These are phyloP conservation scores for Ceraclea dissimilis DNA, from an alignment of 2,888 invertebrate genomes.

Conservation along the genomic window DNA sequence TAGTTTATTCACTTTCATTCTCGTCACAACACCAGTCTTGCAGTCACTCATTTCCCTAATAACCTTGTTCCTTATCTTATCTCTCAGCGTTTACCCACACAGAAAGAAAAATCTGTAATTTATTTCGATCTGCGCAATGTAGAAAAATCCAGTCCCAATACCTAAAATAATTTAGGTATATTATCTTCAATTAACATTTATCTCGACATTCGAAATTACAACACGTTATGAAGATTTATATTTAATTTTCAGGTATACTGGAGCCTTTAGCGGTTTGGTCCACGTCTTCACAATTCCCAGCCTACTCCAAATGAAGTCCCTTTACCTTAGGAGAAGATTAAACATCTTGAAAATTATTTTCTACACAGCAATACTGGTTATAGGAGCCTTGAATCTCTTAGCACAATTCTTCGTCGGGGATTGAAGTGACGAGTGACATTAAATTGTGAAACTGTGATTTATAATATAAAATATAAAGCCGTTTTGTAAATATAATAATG, in stretches of 20 bases:
- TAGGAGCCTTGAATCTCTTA: conserved; percentile 68
- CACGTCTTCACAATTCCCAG: conserved; percentile 83
- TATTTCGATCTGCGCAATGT: too few relatives aligned
- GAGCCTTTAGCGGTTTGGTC: conserved; percentile 78
- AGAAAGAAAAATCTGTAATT: too few relatives aligned
- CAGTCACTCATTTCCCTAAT: too few relatives aligned
- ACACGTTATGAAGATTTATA: too few relatives aligned
- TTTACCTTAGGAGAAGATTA: conserved; percentile 53
- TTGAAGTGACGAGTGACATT: background rate
- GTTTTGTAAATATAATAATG: background rate
- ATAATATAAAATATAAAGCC: background rate
- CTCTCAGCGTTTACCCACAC: too few relatives aligned
- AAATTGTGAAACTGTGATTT: background rate
- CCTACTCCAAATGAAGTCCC: conserved; percentile 64
- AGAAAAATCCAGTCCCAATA: too few relatives aligned
- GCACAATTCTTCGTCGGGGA: conserved; percentile 70
- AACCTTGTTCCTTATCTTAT: too few relatives aligned
- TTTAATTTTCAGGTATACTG: conserved; percentile 71
- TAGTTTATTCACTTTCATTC: too few relatives aligned
- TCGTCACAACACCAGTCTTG: too few relatives aligned
- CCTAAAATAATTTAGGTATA: too few relatives aligned
- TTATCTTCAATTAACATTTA: too few relatives aligned
- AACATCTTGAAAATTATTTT: conserved; percentile 48
- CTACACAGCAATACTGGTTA: conserved; percentile 57
- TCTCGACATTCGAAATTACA: too few relatives aligned